phyloP scores from a whole-genome alignment of 2,113 vertebrate species.

The Thunnus maccoyii region DNA sequence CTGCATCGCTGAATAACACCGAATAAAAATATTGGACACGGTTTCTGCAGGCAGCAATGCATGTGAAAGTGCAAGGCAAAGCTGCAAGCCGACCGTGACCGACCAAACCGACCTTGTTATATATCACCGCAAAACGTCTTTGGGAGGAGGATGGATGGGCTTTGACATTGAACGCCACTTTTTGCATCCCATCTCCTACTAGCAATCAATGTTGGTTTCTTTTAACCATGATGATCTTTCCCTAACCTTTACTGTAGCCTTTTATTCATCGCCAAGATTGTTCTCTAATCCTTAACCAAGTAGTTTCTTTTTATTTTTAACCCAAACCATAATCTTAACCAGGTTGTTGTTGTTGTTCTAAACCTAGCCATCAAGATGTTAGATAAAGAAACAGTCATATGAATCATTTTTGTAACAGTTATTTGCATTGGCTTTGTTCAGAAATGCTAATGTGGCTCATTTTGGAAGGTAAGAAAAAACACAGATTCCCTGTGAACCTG shows the following conservation, averaged over 20 bases:
- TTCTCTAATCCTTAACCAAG: not conserved
- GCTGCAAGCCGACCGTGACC: too few relatives aligned
- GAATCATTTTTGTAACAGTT: not conserved
- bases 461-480: not conserved
- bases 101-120: too few relatives aligned
- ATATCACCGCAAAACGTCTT: not conserved
- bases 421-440: not conserved
- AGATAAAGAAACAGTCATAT: not conserved
- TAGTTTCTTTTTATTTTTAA: not conserved
- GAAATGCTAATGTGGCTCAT: not conserved
- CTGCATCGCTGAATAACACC: too few relatives aligned
- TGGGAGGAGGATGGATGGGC: not conserved
- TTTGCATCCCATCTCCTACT: not conserved
- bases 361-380: not conserved
- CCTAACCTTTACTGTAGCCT: not conserved
- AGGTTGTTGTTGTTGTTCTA: not conserved
- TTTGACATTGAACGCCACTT: not conserved
- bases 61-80: too few relatives aligned
- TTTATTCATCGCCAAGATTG: not conserved
- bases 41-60: too few relatives aligned
- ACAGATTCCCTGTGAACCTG: constrained; percentile 1
- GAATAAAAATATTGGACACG: too few relatives aligned
- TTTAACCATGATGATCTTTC: not conserved
- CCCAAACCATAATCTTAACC: not conserved
- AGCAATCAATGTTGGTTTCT: not conserved